Conservation (phyloP, 1,140 invertebrate genomes). For the Alviniconcha marisindica region DNA sequence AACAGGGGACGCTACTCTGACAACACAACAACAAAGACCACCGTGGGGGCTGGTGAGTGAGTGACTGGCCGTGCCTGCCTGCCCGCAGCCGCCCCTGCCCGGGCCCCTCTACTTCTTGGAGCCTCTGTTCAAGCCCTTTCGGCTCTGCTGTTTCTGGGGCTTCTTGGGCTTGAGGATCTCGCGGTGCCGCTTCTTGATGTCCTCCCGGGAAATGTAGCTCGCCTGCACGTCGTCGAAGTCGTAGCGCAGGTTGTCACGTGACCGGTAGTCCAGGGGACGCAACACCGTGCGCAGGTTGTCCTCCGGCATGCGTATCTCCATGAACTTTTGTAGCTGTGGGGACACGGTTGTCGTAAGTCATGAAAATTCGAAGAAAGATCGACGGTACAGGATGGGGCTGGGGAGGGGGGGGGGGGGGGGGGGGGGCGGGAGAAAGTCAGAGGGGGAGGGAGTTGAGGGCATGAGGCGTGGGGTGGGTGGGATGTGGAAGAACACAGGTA, state of each 20-base stretch:
- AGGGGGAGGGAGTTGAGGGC: neutral
- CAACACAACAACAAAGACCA: too few relatives aligned
- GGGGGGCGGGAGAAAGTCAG: neutral
- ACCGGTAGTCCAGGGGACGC: slow-evolving; percentile 30
- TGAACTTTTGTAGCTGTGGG: slow-evolving; percentile 40
- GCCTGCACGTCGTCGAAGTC: slow-evolving; percentile 31
- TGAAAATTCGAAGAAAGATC: too few relatives aligned
- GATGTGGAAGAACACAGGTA: too few relatives aligned
- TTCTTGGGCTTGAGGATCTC: slow-evolving; percentile 51
- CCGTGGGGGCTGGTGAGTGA: too few relatives aligned
- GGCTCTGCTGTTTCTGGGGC: slow-evolving; percentile 23
- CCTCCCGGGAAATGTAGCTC: slow-evolving; percentile 20
- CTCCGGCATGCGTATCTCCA: slow-evolving; percentile 39
- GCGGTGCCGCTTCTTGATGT: slow-evolving; percentile 46
- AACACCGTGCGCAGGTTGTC: slow-evolving; percentile 25
- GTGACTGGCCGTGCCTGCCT: neutral
- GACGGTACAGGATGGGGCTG: too few relatives aligned
- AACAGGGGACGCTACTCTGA: too few relatives aligned
- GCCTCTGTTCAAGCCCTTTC: neutral
- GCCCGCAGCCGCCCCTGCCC: neutral
- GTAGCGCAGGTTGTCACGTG: slow-evolving; percentile 25
- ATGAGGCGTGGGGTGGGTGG: too few relatives aligned
- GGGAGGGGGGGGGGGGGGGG: neutral
- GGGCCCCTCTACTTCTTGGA: neutral
- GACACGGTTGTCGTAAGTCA: neutral